These are phyloP conservation scores for Mythimna ferrago DNA, from an alignment of 2,888 invertebrate genomes.

Conservation along the genomic window DNA sequence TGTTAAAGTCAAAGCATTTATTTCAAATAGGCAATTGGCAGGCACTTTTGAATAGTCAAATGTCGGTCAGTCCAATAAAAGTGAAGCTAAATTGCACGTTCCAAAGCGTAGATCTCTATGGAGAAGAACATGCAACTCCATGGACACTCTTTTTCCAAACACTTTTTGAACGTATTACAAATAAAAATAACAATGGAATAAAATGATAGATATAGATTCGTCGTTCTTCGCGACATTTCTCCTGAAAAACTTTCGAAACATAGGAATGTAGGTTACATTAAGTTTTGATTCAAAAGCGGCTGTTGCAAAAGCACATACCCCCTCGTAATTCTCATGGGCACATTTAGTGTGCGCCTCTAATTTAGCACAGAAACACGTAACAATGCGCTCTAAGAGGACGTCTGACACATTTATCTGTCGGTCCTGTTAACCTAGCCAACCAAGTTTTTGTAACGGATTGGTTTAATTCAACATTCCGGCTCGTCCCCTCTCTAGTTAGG, in stretches of 20 bases:
- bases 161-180: too few species aligned
- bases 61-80: too few species aligned
- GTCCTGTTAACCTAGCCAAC: slow-evolving; percentile 68
- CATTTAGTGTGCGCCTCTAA: slow-evolving; percentile 43
- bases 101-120: too few species aligned
- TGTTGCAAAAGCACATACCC: neutral
- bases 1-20: too few species aligned
- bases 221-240: neutral
- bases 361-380: slow-evolving; percentile 54
- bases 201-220: too few species aligned
- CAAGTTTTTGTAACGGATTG: slow-evolving; percentile 76
- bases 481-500: slow-evolving; percentile 57
- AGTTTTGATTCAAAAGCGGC: neutral
- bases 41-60: too few species aligned
- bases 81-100: too few species aligned
- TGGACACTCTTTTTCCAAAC: too few species aligned
- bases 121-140: too few species aligned
- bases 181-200: too few species aligned
- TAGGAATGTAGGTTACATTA: neutral
- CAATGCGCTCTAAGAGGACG: slow-evolving; percentile 56
- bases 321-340: slow-evolving; percentile 16
- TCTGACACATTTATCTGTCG: slow-evolving; percentile 66
- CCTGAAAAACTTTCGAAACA: neutral
- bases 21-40: too few species aligned
- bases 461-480: slow-evolving; percentile 72